Evolutionary conservation across 1,140 invertebrate species (phyloP).

Genomic region (Calephelis nemesis): DNA sequence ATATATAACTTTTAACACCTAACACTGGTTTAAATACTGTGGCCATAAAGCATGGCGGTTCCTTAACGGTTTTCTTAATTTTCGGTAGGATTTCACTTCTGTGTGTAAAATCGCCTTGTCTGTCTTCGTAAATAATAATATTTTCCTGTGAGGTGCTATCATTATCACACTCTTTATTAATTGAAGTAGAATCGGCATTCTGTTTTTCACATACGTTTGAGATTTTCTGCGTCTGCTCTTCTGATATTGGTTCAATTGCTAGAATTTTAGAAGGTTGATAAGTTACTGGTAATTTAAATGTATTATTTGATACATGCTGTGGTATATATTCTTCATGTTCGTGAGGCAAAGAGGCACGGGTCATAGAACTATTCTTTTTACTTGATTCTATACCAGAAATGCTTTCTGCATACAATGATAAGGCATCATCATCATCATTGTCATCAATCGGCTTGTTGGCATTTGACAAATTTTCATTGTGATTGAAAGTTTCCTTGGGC

Average conservation of each 20-base stretch:
- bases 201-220: conserved; percentile 51
- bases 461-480: background rate
- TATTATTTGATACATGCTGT: conserved; percentile 24
- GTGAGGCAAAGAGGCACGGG: background rate
- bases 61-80: conserved; percentile 2
- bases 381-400: conserved; percentile 51
- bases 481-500: background rate
- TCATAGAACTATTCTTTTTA: conserved; percentile 31
- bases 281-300: conserved; percentile 20
- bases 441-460: conserved; percentile 25
- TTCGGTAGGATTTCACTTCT: background rate
- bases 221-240: background rate
- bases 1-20: conserved; percentile 36
- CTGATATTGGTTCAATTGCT: background rate
- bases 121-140: conserved; percentile 20
- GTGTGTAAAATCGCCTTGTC: background rate
- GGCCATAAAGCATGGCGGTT: conserved; percentile 28
- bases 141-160: conserved; percentile 18
- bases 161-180: conserved; percentile 29
- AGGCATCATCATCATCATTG: conserved; percentile 59
- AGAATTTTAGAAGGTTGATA: conserved; percentile 43
- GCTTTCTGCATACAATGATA: conserved; percentile 65
- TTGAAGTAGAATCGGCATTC: conserved; percentile 48
- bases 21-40: conserved; percentile 26
- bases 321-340: conserved; percentile 44